A percentile compares a stretch with the other conserved stretches of the same genome.
Conservation (phyloP, 2,113 vertebrate species). For the Macheiramphus alcinus region DNA sequence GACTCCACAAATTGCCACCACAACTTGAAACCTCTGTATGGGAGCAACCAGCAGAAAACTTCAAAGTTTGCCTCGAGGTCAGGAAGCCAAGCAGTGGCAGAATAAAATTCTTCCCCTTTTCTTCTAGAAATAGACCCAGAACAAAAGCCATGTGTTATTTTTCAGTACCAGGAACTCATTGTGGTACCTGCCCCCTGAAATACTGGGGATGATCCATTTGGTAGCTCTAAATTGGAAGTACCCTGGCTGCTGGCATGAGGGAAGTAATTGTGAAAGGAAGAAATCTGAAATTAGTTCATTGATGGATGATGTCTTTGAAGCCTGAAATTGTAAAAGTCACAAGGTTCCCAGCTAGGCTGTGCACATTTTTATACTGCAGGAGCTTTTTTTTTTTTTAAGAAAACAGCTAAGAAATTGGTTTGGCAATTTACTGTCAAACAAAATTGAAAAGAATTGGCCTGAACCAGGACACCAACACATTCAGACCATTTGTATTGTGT, state of each 20-base stretch:
- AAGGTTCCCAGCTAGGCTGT: background rate
- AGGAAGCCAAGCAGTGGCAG: background rate
- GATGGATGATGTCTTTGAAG: constrained; percentile 22
- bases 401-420: constrained; percentile 10
- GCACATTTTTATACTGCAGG: background rate
- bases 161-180: background rate
- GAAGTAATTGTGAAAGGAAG: constrained; percentile 8
- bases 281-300: constrained; percentile 26
- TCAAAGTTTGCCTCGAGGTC: background rate
- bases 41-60: background rate
- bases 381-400: constrained; percentile 8
- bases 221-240: background rate
- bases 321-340: constrained; percentile 5
- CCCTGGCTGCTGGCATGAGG: background rate
- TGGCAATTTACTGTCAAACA: background rate
- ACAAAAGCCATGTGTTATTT: background rate
- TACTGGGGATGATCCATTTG: background rate
- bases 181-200: background rate
- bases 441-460: background rate
- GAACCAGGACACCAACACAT: background rate
- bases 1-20: background rate
- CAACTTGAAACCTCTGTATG: background rate
- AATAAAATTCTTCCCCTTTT: background rate
- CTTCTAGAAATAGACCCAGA: background rate
- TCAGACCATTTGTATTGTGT: background rate